Evolutionary conservation across 2,797 vertebrate species (phyloP).

Genomic region (Morus bassanus): DNA sequence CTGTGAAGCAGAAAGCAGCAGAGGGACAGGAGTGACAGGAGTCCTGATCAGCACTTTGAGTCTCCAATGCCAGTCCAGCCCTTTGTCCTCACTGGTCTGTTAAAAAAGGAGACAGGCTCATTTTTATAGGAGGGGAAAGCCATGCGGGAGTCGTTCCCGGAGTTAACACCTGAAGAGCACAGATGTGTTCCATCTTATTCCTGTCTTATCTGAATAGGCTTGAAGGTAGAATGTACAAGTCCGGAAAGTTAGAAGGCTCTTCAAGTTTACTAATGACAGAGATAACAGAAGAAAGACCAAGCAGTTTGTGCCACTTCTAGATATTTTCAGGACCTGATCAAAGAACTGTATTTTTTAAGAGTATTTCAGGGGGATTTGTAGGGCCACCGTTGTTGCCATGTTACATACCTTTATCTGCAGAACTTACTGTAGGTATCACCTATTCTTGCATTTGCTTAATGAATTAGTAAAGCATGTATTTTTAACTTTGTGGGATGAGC

Average conservation of each 20-base stretch:
- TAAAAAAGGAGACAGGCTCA: background rate
- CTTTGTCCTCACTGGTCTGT: background rate
- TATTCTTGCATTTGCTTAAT: background rate
- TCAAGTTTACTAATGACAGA: background rate
- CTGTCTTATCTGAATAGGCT: background rate
- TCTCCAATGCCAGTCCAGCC: background rate
- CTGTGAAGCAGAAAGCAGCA: background rate
- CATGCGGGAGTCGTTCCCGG: background rate
- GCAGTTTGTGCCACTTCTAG: background rate
- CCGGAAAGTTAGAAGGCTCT: background rate
- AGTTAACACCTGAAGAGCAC: background rate
- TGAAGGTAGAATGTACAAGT: background rate
- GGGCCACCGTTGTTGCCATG: background rate
- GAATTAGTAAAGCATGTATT: background rate
- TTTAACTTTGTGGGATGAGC: background rate
- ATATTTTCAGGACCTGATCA: background rate
- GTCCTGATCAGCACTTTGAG: background rate
- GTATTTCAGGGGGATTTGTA: background rate
- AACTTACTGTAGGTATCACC: background rate
- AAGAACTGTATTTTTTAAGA: background rate
- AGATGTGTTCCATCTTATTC: background rate
- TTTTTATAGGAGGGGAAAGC: background rate
- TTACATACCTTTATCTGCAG: background rate
- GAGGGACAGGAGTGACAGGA: background rate
- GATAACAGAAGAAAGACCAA: background rate